A percentile compares a stretch with the other conserved stretches of the same genome.
Evolutionary conservation across 2,113 vertebrate genomes (phyloP).

Genomic region (Hippocampus mohnikei): DNA sequence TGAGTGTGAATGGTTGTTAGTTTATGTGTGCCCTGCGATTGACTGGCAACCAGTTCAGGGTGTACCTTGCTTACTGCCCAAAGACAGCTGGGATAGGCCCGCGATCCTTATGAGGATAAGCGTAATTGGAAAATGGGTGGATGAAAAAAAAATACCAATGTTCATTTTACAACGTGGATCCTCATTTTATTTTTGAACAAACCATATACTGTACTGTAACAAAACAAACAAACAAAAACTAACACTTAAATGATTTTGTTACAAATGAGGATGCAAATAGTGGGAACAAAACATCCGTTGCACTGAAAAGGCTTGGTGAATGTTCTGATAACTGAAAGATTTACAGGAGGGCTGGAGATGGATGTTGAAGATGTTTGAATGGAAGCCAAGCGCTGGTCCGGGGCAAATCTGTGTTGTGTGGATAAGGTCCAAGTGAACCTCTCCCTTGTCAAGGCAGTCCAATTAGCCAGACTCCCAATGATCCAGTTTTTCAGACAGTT

Average conservation of each 20-base stretch:
- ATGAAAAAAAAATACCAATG: background rate
- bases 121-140: no score
- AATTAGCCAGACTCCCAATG: conserved; percentile 32
- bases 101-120: no score
- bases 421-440: conserved; percentile 39
- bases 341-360: conserved; percentile 1
- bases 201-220: conserved; percentile 57
- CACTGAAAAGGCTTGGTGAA: conserved; percentile 18
- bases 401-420: conserved; percentile 15
- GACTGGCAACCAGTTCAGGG: no score
- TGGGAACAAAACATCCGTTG: conserved; percentile 6
- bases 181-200: conserved; percentile 59
- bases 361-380: conserved; percentile 15
- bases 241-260: conserved; percentile 55
- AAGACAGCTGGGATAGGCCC: no score
- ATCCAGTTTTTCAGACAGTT: conserved; percentile 35
- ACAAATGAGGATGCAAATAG: conserved; percentile 9
- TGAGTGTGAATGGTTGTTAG: no score
- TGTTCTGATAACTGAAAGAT: conserved; percentile 21
- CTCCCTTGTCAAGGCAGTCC: conserved; percentile 30
- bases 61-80: no score
- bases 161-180: conserved; percentile 29
- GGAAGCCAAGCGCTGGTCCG: conserved; percentile 19
- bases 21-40: no score
- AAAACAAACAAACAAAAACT: conserved; percentile 50